Percentiles rank a stretch among this genome's conserved stretches.
Conservation (phyloP, 2,113 vertebrate species). For the Odocoileus virginianus region DNA sequence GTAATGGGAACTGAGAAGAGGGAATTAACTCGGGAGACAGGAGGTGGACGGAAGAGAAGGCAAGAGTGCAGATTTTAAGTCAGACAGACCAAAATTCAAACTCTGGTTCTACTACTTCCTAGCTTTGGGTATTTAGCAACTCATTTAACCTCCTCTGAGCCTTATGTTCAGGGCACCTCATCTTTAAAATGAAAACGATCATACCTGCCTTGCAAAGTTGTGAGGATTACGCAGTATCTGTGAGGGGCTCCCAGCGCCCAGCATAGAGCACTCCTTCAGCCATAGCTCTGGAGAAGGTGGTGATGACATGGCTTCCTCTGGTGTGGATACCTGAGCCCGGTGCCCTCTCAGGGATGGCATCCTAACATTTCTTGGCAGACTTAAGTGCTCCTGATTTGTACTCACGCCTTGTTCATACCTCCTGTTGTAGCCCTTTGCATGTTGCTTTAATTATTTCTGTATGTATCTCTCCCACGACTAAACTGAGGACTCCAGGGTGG, state of each 20-base stretch:
- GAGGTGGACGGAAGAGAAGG: neutral
- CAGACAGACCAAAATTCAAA: neutral
- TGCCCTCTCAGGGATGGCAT: neutral
- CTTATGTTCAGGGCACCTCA: neutral
- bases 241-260: neutral
- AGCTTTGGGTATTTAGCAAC: neutral
- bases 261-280: neutral
- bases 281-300: neutral
- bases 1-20: neutral
- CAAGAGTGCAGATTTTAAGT: neutral
- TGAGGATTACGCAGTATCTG: neutral
- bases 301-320: neutral
- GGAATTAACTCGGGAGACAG: neutral
- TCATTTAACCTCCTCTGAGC: constrained; percentile 12
- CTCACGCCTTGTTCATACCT: neutral
- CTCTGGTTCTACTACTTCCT: neutral
- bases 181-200: constrained; percentile 34
- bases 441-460: constrained; percentile 1
- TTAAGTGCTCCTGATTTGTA: constrained; percentile 24
- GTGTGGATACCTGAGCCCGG: neutral
- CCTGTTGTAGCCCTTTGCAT: neutral
- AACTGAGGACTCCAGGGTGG: neutral
- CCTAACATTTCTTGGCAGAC: neutral
- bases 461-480: neutral
- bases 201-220: neutral